Evolutionary conservation across 2,888 invertebrate species (phyloP).

Genomic region (Amaurobius ferox): DNA sequence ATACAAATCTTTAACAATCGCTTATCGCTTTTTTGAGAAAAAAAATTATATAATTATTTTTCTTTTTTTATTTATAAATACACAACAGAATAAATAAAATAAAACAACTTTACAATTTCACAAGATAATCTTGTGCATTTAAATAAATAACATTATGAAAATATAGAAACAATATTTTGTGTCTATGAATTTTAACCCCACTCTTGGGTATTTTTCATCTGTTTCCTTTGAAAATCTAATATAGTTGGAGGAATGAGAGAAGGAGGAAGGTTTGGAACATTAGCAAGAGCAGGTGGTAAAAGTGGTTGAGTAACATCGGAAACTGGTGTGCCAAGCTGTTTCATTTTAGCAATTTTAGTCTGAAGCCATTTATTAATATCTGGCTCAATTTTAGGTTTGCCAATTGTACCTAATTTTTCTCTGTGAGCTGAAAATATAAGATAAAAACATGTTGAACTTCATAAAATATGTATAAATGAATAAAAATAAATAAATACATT

Average conservation of each 20-base stretch:
- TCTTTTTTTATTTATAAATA: too few species aligned
- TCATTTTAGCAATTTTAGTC: slow-evolving; percentile 31
- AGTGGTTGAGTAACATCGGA: not conserved
- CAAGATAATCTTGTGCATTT: too few species aligned
- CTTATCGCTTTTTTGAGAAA: too few species aligned
- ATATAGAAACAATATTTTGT: too few species aligned
- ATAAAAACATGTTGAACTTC: not conserved
- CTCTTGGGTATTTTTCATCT: slow-evolving; percentile 10
- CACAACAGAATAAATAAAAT: too few species aligned
- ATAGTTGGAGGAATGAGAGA: slow-evolving; percentile 68
- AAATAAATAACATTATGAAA: too few species aligned
- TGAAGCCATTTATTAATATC: slow-evolving; percentile 47
- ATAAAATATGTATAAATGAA: too few species aligned
- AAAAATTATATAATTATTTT: too few species aligned
- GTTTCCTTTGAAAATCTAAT: slow-evolving; percentile 21
- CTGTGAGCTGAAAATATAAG: not conserved
- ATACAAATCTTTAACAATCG: too few species aligned
- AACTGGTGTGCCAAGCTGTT: not conserved
- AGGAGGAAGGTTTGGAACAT: slow-evolving; percentile 67
- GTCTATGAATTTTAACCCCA: slow-evolving; percentile 60
- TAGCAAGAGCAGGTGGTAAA: slow-evolving; percentile 56
- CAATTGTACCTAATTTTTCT: not conserved
- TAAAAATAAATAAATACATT: too few species aligned
- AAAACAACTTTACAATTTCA: too few species aligned
- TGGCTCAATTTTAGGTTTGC: not conserved